Base-by-base conservation (phyloP, 2,888 invertebrate genomes). In the Drosophila pseudotalamancana region DNA sequence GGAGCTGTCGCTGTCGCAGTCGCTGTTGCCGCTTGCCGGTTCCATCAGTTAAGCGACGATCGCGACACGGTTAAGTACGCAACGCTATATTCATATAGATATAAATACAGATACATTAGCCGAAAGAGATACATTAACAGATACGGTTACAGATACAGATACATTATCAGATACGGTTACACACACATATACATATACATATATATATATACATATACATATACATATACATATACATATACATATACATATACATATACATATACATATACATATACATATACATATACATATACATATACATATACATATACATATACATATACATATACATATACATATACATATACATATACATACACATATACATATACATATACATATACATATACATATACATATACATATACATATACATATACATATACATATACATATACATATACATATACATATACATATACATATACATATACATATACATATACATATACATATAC, bases 41-140 rank as follows among this genome's bases (percentile, higher is more conserved):
- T 55, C 48, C 66, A 61, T 84, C 89, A 89, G 90, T 89, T 84
- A 80, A 67, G 88, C 77, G 87, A 77, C 83, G 84, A 89, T 81
- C 88, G 86, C 71, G 84, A 74, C 80, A 84, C 77, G 75, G 77
- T 70, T 59, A 80, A 87, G 80, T 79, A 73, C 88, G 61, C 45
- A 56, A 18, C 63, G 57, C 49, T 51, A 45, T 27, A 18, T 43
- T 18, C 27, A n/a, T n/a, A n/a, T n/a, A 43, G 16, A 45, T 46
- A 19, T 11, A n/a, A 9, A 25, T 27, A 45, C 37, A 34, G 8
- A n/a, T n/a, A n/a, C n/a, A n/a, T n/a, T 14, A 37, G 27, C 27
- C 27, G 4, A 8, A 9, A 11, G 27, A 27, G 11, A 27, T 27
- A 27, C 27, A 3, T 27, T 27, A 9, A 4, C 11, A 11, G 3